Conservation (phyloP, 2,113 vertebrate species). For the Dasypus novemcinctus region DNA sequence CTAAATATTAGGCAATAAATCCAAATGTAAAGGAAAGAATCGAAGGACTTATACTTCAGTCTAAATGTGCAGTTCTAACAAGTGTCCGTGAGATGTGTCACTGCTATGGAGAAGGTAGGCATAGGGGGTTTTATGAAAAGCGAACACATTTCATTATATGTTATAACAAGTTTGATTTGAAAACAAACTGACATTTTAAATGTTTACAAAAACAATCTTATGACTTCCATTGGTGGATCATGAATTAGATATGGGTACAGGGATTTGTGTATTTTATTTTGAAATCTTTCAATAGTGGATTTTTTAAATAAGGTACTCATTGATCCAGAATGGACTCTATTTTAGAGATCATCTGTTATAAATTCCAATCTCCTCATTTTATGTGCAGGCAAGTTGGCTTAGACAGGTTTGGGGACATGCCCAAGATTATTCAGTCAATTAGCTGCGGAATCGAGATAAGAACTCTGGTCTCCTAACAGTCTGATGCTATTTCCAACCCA, state of each 20-base stretch:
- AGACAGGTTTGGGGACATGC: neutral
- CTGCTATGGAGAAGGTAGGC: neutral
- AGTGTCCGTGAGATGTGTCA: neutral
- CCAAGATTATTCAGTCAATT: neutral
- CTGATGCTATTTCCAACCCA: neutral
- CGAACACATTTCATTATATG: neutral
- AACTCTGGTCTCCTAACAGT: neutral
- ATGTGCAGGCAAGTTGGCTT: neutral
- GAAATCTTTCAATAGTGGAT: neutral
- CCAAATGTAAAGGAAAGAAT: neutral
- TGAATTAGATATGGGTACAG: neutral
- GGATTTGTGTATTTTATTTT: neutral
- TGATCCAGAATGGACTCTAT: neutral
- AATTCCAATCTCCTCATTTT: neutral
- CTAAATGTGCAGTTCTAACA: neutral
- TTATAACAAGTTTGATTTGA: neutral
- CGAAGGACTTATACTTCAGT: neutral
- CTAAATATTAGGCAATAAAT: neutral
- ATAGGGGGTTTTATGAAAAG: neutral
- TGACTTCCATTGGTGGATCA: neutral
- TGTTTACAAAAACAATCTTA: conserved; percentile 17
- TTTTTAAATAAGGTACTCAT: neutral
- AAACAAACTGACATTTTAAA: neutral
- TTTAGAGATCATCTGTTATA: neutral
- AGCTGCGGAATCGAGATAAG: neutral